Evolutionary conservation across 2,113 vertebrate species (phyloP).

Genomic region (Columba janthina): DNA sequence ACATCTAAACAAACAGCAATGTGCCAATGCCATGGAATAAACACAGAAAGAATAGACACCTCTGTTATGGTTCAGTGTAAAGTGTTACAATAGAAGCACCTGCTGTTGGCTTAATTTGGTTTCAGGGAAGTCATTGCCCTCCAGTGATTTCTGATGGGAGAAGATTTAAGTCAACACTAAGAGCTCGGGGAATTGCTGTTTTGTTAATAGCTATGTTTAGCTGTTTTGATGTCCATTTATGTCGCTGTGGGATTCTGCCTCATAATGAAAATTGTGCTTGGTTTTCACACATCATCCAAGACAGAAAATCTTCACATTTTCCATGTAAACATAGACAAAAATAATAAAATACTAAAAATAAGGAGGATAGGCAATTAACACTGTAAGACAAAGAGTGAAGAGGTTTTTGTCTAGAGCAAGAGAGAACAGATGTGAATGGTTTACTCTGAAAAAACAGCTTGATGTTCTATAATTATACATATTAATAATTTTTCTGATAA

Average conservation of each 20-base stretch:
- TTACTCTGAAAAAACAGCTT: neutral
- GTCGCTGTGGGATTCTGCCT: neutral
- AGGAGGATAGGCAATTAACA: neutral
- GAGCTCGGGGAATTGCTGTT: neutral
- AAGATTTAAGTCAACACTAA: neutral
- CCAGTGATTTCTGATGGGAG: neutral
- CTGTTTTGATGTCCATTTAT: neutral
- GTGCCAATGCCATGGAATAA: neutral
- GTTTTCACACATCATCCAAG: neutral
- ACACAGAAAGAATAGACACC: neutral
- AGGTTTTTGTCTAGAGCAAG: neutral
- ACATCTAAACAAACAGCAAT: neutral
- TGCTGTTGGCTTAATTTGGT: neutral
- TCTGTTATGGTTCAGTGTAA: neutral
- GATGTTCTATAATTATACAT: neutral
- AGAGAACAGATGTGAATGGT: neutral
- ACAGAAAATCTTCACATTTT: constrained; percentile 12
- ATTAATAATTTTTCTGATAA: neutral
- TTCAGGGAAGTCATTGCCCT: neutral
- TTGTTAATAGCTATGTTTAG: neutral
- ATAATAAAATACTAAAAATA: constrained; percentile 39
- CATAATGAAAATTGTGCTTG: neutral
- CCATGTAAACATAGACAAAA: constrained; percentile 28
- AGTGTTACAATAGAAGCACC: neutral
- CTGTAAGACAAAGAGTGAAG: neutral